phyloP scores from a whole-genome alignment of 2,888 invertebrate species.

The Physocephala rufipes region DNA sequence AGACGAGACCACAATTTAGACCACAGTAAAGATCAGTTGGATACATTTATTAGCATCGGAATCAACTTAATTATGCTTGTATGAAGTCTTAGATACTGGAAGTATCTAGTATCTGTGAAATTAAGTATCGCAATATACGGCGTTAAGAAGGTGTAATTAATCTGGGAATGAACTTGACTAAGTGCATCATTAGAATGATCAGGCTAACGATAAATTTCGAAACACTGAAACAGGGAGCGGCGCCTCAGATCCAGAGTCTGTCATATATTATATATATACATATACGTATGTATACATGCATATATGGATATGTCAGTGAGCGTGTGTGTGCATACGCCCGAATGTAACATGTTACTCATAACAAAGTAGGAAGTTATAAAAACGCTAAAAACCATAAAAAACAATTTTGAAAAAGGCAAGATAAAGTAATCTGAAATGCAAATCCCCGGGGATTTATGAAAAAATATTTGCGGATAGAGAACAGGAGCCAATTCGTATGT shows the following conservation, averaged over 20 bases:
- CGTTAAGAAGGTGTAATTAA: slow-evolving; percentile 4
- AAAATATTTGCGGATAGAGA: no score
- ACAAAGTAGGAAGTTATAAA: not conserved
- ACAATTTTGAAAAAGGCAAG: not conserved
- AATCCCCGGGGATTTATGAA: no score
- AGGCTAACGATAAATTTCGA: not conserved
- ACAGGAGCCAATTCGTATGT: no score
- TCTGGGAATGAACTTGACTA: slow-evolving; percentile 22
- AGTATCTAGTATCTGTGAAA: no score
- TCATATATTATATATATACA: no score
- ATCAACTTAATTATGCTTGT: slow-evolving; percentile 23
- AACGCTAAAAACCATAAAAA: not conserved
- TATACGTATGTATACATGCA: no score
- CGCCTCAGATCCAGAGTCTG: no score
- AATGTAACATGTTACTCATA: no score
- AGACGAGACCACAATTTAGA: not conserved
- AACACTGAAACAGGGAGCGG: no score
- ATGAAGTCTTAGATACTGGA: not conserved
- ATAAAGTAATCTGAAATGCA: no score
- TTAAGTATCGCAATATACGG: not conserved
- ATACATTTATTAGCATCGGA: slow-evolving; percentile 30
- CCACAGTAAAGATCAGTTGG: not conserved
- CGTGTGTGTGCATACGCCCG: no score
- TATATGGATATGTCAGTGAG: no score
- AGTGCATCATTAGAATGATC: slow-evolving; percentile 6